Conservation (phyloP, 2,888 invertebrate genomes). For the Nomada ferruginata region DNA sequence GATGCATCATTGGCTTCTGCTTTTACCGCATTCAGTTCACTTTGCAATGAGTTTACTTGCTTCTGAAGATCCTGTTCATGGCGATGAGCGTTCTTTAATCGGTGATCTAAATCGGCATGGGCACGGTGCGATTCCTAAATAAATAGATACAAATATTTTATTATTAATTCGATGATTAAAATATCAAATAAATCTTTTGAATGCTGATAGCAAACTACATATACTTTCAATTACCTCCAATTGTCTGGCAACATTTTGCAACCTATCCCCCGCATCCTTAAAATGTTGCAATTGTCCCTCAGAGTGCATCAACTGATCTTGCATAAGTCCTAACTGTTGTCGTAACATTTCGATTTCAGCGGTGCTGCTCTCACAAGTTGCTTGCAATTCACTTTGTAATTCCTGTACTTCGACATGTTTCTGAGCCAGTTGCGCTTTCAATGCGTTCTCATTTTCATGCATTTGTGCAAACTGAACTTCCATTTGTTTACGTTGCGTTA, state of each 20-base stretch:
- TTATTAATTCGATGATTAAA: background rate
- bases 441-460: slow-evolving; percentile 85
- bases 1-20: slow-evolving; percentile 75
- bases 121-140: slow-evolving; percentile 85
- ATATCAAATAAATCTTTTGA: background rate
- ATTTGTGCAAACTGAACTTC: slow-evolving; percentile 88
- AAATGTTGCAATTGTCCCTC: slow-evolving; percentile 81
- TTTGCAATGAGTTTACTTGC: slow-evolving; percentile 80
- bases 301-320: slow-evolving; percentile 79
- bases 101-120: slow-evolving; percentile 86
- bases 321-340: slow-evolving; percentile 79
- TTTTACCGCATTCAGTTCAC: slow-evolving; percentile 81
- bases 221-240: slow-evolving; percentile 82
- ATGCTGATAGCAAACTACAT: background rate
- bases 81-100: slow-evolving; percentile 84
- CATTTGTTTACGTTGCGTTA: slow-evolving; percentile 88
- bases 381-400: slow-evolving; percentile 81
- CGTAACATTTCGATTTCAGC: slow-evolving; percentile 79
- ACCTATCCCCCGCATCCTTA: slow-evolving; percentile 85
- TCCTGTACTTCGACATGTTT: slow-evolving; percentile 85
- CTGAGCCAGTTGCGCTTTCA: slow-evolving; percentile 82
- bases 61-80: slow-evolving; percentile 87
- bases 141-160: slow-evolving; percentile 28
- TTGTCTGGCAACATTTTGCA: slow-evolving; percentile 85
- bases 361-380: slow-evolving; percentile 78